A percentile compares a stretch with the other conserved stretches of the same genome.
These are phyloP conservation scores for Virgularia gustaviana DNA, from an alignment of 92 coral and sea anemone species.

Conservation along the genomic window DNA sequence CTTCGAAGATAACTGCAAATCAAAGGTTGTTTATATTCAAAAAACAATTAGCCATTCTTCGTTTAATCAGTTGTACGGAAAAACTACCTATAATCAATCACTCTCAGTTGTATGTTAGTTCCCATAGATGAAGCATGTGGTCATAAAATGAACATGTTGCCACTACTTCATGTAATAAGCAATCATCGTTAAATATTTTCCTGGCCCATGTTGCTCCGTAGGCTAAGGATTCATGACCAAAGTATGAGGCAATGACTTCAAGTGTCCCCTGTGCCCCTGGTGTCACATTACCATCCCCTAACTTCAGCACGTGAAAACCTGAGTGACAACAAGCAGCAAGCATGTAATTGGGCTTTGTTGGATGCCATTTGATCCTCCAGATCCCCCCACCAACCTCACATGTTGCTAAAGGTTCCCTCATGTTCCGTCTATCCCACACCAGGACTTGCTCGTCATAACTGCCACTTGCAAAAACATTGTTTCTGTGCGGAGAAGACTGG, in stretches of 20 bases:
- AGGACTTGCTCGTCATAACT: slow-evolving; percentile 86
- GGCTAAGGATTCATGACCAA: slow-evolving; percentile 72
- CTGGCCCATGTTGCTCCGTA: slow-evolving; percentile 96
- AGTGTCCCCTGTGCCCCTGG: slow-evolving; percentile 28
- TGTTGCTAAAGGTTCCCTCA: slow-evolving; percentile 70
- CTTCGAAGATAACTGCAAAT: too few species aligned
- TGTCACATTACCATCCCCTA: slow-evolving; percentile 66
- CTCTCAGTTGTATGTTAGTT: slow-evolving; percentile 37
- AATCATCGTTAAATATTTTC: background rate
- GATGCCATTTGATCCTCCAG: slow-evolving; percentile 99
- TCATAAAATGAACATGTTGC: slow-evolving; percentile 98
- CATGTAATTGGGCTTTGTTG: slow-evolving; percentile 58
- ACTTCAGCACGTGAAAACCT: slow-evolving; percentile 75
- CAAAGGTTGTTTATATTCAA: too few species aligned
- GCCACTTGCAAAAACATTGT: slow-evolving; percentile 88
- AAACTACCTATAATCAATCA: too few species aligned
- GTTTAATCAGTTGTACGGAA: too few species aligned
- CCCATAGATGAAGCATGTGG: slow-evolving; percentile 84
- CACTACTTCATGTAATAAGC: slow-evolving; percentile 33
- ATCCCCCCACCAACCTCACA: slow-evolving; percentile 90
- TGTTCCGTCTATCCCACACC: slow-evolving; percentile 88
- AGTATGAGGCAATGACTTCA: slow-evolving; percentile 58
- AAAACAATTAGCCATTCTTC: too few species aligned
- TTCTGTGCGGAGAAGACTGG: slow-evolving; percentile 71
- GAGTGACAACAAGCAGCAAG: slow-evolving; percentile 90